Conservation (phyloP, 2,113 vertebrate genomes). For the Anguilla rostrata region DNA sequence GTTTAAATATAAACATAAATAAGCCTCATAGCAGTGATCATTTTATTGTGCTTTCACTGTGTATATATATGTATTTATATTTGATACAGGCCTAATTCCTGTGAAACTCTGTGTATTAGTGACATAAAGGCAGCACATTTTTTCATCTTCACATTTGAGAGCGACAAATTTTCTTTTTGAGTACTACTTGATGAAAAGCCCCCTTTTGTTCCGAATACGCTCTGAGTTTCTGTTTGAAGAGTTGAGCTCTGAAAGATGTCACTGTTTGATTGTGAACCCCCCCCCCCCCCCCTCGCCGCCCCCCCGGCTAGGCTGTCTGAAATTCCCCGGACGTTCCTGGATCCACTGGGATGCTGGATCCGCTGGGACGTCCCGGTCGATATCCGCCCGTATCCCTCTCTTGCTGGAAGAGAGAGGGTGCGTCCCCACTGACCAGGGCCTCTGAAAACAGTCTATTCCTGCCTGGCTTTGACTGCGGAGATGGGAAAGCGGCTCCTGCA, state of each 20-base stretch:
- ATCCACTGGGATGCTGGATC: slow-evolving; percentile 64
- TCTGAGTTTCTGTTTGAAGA: slow-evolving; percentile 30
- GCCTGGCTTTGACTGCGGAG: not conserved
- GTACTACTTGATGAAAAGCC: slow-evolving; percentile 20
- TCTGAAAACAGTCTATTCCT: slow-evolving; percentile 60
- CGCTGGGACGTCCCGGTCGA: slow-evolving; percentile 56
- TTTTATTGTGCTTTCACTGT: not conserved
- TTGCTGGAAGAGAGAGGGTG: slow-evolving; percentile 61
- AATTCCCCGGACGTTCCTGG: slow-evolving; percentile 66
- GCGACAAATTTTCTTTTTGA: not conserved
- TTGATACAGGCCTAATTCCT: not conserved
- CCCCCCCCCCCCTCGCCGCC: no score
- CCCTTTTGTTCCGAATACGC: slow-evolving; percentile 35
- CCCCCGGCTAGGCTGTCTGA: slow-evolving; percentile 45
- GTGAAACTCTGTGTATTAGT: not conserved
- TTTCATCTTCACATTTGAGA: slow-evolving; percentile 11
- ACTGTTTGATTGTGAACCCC: slow-evolving; percentile 46
- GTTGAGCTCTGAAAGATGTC: slow-evolving; percentile 48
- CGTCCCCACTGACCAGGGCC: slow-evolving; percentile 61
- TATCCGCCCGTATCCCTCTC: slow-evolving; percentile 54
- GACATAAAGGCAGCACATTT: not conserved
- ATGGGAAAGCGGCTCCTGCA: not conserved
- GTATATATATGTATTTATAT: not conserved
- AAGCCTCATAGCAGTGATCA: not conserved
- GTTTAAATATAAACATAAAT: not conserved